phyloP scores from a whole-genome alignment of 2,797 vertebrate species.

The Kryptopterus vitreolus region DNA sequence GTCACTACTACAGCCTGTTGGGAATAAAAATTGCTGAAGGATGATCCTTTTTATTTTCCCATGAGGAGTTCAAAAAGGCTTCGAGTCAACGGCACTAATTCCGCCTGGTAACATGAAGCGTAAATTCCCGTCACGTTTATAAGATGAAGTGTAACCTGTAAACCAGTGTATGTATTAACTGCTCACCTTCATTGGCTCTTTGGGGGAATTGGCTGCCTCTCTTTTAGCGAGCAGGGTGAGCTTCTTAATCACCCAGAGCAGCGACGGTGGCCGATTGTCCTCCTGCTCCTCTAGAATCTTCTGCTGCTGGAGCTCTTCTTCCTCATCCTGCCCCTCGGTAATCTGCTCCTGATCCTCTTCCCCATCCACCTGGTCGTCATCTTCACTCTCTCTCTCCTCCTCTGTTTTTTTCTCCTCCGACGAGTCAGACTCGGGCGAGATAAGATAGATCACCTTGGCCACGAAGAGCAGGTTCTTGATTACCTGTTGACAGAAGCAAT shows the following conservation, averaged over 20 bases:
- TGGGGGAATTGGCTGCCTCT: constrained; percentile 88
- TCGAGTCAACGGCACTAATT: not conserved
- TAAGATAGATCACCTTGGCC: constrained; percentile 88
- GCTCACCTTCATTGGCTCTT: constrained; percentile 82
- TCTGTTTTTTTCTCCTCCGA: constrained; percentile 38
- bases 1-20: not conserved
- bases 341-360: constrained; percentile 46
- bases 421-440: constrained; percentile 76
- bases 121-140: not conserved
- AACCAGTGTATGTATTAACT: too few species aligned
- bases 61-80: not conserved
- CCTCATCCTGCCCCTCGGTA: constrained; percentile 63
- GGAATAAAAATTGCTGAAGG: too few species aligned
- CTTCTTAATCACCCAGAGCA: constrained; percentile 91
- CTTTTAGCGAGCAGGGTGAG: constrained; percentile 84
- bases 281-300: constrained; percentile 62
- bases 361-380: constrained; percentile 34
- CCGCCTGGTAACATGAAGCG: not conserved
- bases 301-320: constrained; percentile 43
- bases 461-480: constrained; percentile 95
- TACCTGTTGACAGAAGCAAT: constrained; percentile 72
- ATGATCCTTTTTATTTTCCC: constrained; percentile 1
- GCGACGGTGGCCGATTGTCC: constrained; percentile 74
- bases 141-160: too few species aligned
- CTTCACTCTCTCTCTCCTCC: constrained; percentile 44